phyloP scores from a whole-genome alignment of 2,113 vertebrate genomes.

The Microtus montanus region DNA sequence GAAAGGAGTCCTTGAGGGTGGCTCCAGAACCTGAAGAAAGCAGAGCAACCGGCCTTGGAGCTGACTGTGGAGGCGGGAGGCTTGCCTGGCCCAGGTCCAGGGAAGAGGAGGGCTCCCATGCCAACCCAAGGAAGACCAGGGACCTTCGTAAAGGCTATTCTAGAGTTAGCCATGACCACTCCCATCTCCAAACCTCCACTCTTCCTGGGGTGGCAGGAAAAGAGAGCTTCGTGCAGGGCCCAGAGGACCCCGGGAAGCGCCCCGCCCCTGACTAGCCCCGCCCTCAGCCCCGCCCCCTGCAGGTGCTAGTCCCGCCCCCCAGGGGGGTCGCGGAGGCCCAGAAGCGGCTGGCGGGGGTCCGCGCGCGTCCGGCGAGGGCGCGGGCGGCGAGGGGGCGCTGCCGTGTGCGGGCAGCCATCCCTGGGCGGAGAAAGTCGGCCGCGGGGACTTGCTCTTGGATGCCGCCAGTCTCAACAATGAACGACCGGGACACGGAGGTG shows the following conservation, averaged over 20 bases:
- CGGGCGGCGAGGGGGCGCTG: background rate
- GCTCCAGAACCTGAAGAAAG: background rate
- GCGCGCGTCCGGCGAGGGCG: background rate
- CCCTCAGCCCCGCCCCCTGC: background rate
- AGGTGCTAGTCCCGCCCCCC: conserved; percentile 2
- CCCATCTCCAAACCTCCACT: background rate
- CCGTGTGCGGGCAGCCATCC: conserved; percentile 83
- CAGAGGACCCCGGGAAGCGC: background rate
- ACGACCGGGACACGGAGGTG: conserved; percentile 93
- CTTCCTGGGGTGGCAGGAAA: background rate
- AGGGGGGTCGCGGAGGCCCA: background rate
- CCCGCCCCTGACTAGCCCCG: background rate
- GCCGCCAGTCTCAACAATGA: conserved; percentile 90
- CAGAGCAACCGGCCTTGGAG: background rate
- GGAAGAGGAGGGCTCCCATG: background rate
- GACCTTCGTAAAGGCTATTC: background rate
- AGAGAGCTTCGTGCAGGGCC: background rate
- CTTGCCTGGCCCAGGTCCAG: background rate
- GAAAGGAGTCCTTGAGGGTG: no score
- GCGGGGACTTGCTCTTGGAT: conserved; percentile 90
- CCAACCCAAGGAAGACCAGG: no score
- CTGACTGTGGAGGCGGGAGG: background rate
- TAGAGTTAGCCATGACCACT: background rate
- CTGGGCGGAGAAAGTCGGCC: conserved; percentile 76
- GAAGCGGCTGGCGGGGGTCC: background rate